These are phyloP conservation scores for Drosophila biarmipes DNA, from an alignment of 1,140 invertebrate genomes.

Conservation along the genomic window DNA sequence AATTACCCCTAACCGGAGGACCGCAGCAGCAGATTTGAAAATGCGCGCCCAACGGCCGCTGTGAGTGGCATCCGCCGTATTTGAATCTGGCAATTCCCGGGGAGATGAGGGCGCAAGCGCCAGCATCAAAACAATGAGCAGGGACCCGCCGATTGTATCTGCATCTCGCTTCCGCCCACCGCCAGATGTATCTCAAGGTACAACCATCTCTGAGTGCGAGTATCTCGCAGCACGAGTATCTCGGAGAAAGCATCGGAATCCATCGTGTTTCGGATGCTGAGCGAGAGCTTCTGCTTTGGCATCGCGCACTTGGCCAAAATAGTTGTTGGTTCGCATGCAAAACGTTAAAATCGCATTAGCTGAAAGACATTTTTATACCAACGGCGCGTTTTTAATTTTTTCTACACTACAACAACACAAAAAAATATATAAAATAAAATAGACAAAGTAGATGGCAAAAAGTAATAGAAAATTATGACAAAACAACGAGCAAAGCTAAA, in stretches of 20 bases:
- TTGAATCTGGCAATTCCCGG: conserved; percentile 48
- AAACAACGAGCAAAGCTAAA: conserved; percentile 44
- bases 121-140: conserved; percentile 65
- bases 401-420: conserved; percentile 69
- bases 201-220: conserved; percentile 1
- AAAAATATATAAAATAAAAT: conserved; percentile 39
- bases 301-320: conserved; percentile 80
- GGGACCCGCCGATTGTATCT: conserved; percentile 36
- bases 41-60: conserved; percentile 22
- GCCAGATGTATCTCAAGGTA: conserved; percentile 22
- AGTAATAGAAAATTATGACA: conserved; percentile 18
- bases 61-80: conserved; percentile 24
- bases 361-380: conserved; percentile 80
- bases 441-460: conserved; percentile 41
- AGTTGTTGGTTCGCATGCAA: conserved; percentile 83
- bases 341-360: conserved; percentile 81
- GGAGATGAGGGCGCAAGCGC: conserved; percentile 53
- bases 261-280: conserved; percentile 49
- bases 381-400: conserved; percentile 81
- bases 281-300: conserved; percentile 71
- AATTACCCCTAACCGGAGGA: conserved; percentile 12
- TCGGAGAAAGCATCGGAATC: conserved; percentile 38
- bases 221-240: conserved; percentile 34
- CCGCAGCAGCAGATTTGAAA: conserved; percentile 31
- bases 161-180: conserved; percentile 52